Evolutionary conservation across 2,888 invertebrate genomes (phyloP), one percentile per base, ranked within the genome.

Genomic region (Coleophora flavipennella): DNA sequence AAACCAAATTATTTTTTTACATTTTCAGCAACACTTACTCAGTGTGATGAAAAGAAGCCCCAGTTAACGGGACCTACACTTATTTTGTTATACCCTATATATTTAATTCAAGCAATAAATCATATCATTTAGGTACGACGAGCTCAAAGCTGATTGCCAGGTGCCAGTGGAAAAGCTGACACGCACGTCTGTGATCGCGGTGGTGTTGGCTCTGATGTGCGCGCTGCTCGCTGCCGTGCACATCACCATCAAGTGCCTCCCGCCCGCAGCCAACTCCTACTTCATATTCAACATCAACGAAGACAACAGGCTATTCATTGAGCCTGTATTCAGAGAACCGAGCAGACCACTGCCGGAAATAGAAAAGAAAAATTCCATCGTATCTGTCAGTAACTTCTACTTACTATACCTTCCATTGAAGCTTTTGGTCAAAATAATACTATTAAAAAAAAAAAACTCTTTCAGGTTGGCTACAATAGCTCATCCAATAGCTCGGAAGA

Each of bases 231-330:
- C 73, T 0, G 64, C 57, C 0, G 61, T 62, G 1, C 78, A 77
- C 44, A 44, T 70, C 1, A 52, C 81, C 12, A 33, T 65, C 27
- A 62, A 68, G 4, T 72, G 65, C 40, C 59, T 83, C 1, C 80
- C 81, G 0, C 67, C 73, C 0, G 41, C 58, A 4, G 67, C 75
- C 0, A 66, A 66, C 39, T 78, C 80, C 14, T 81, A 73, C 58
- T 83, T 80, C 51, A 75, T 81, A 33, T 83, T 80, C 54, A 80
- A 80, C 43, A 69, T 67, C 0, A 81, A 81, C 38, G 83, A 81
- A 45, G 83, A 81, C 53, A 83, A 83, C 50, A 55, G 83, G 12
- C 62, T 83, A 0, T 71, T 71, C 43, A 66, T 81, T 9, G 73
- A 51, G 45, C 55, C 57, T 0, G 38, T 65, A 2, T 62, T 61